Evolutionary conservation across 1,140 invertebrate genomes (phyloP).

Genomic region (Maconellicoccus hirsutus): DNA sequence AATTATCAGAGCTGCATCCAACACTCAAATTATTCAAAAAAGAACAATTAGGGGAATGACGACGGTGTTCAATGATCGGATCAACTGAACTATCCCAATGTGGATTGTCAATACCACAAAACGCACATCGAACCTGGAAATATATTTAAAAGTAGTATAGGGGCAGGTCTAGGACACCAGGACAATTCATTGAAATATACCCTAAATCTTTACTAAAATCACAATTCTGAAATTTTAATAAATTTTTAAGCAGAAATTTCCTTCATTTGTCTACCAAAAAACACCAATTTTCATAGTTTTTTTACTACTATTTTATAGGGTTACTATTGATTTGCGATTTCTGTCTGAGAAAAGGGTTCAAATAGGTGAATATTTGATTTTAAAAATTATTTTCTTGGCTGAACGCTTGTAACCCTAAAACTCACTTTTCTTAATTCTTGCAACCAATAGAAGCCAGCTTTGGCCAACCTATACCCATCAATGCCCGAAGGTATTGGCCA

Average conservation of each 20-base stretch:
- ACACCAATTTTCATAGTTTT: too few relatives aligned
- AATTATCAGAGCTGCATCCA: constrained; percentile 23
- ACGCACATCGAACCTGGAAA: constrained; percentile 64
- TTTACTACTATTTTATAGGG: not conserved
- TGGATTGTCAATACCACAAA: constrained; percentile 57
- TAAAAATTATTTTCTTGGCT: not conserved
- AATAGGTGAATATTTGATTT: not conserved
- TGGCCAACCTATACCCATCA: constrained; percentile 55
- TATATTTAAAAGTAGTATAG: not conserved
- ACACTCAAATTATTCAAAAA: constrained; percentile 35
- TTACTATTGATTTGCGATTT: not conserved
- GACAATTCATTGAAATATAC: too few relatives aligned
- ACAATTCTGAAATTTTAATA: not conserved
- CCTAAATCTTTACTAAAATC: too few relatives aligned
- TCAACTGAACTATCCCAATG: constrained; percentile 60
- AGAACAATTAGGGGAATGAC: constrained; percentile 56
- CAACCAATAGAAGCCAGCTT: constrained; percentile 71
- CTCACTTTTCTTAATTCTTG: constrained; percentile 41
- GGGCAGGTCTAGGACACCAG: too few relatives aligned
- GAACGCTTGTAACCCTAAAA: constrained; percentile 12
- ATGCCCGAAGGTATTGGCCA: constrained; percentile 51
- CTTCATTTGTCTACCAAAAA: too few relatives aligned
- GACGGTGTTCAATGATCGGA: constrained; percentile 60
- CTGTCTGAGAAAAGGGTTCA: too few relatives aligned
- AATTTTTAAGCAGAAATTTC: too few relatives aligned